Evolutionary conservation across 2,888 invertebrate species (phyloP), one percentile per base, ranked within the genome.

Genomic region (Rhabditophanes sp.): DNA sequence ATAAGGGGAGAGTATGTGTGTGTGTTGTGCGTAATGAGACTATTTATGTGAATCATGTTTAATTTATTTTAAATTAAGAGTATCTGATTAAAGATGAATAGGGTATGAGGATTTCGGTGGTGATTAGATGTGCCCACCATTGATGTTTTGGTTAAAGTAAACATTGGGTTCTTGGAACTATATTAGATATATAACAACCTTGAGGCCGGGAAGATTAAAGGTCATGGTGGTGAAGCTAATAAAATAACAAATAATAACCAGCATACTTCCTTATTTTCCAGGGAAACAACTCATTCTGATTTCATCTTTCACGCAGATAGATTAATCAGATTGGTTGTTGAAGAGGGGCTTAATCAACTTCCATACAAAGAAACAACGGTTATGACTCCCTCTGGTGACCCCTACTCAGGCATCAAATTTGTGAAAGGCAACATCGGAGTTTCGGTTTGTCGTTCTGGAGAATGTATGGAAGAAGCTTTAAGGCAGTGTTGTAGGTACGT

Each of bases 251-350:
- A n/a, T n/a, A n/a, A n/a, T n/a, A n/a, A n/a, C n/a, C n/a, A n/a
- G n/a, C n/a, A n/a, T n/a, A n/a, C 30, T 33, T 2, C 2, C 25
- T 3, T 30, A 16, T 29, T 2, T 74, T 68, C 46, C 66, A 93
- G 90, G 67, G 81, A 80, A 54, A 90, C 88, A 16, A 73, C 78
- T 2, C 74, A 87, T 50, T 84, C 81, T 70, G 93, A 96, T 68
- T 96, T 96, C 67, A 88, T 93, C 66, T 96, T 96, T 69, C 90
- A 84, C 68, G 93, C 93, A 0, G 96, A 96, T 68, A 78, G 96
- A 46, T 71, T 96, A 68, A 96, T 96, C 61, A 77, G 96, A 3
- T 72, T 96, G 22, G 88, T 96, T 1, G 88, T 96, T 42, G 96
- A 96, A 66, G 93, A 93, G 67, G 90, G 90, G 45, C 72, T 96